phyloP scores from a whole-genome alignment of 2,113 vertebrate species.

The Anoura caudifer region DNA sequence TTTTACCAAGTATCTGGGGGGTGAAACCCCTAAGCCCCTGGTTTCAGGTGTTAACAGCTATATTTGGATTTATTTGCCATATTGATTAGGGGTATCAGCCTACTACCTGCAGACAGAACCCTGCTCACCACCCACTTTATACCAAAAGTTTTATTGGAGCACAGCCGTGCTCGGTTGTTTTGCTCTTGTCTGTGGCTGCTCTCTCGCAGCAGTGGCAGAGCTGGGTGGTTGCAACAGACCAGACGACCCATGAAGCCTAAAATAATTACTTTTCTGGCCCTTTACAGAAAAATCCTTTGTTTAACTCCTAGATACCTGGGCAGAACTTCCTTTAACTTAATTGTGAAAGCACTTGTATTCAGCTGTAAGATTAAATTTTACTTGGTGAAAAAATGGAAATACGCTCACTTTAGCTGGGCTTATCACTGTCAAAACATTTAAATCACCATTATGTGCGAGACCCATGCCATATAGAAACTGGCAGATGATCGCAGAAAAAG shows the following conservation, averaged over 20 bases:
- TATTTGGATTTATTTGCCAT: background rate
- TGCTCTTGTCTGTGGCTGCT: background rate
- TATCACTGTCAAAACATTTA: background rate
- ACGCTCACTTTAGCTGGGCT: background rate
- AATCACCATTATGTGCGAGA: background rate
- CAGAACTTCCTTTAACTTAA: background rate
- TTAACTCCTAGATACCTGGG: background rate
- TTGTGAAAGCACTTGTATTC: background rate
- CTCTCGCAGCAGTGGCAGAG: background rate
- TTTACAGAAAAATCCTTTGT: background rate
- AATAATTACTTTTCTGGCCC: background rate
- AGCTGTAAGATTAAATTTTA: background rate
- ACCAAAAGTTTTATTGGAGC: background rate
- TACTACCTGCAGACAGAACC: background rate
- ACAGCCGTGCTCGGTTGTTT: accelerated
- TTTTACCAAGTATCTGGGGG: background rate
- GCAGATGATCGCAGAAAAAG: background rate
- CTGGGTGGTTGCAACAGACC: background rate
- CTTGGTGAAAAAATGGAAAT: slow-evolving; percentile 10
- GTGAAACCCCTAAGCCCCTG: background rate
- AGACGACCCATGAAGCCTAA: background rate
- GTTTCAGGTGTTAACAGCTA: background rate
- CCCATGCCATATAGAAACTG: background rate
- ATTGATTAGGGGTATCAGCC: background rate
- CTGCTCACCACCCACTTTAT: background rate